These are phyloP conservation scores for Orius insidiosus DNA, from an alignment of 1,140 invertebrate species.

Conservation along the genomic window DNA sequence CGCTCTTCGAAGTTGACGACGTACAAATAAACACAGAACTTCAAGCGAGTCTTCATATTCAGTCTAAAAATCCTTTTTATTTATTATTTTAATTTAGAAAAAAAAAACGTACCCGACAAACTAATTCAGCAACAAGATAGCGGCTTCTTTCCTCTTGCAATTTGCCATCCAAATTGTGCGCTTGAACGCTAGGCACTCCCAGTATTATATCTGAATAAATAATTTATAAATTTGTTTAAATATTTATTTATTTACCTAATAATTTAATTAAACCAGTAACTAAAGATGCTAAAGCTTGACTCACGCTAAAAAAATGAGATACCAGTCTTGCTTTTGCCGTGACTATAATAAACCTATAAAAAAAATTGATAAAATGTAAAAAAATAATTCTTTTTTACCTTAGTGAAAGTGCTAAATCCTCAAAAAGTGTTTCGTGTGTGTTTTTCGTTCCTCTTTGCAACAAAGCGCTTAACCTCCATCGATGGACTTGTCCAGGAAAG, in stretches of 20 bases:
- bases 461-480: conserved; percentile 70
- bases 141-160: conserved; percentile 76
- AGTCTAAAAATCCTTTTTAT: no score
- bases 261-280: conserved; percentile 48
- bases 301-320: conserved; percentile 63
- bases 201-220: conserved; percentile 54
- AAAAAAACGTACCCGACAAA: no score
- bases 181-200: conserved; percentile 69
- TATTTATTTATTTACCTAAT: conserved; percentile 34
- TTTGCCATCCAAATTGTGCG: conserved; percentile 73
- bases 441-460: conserved; percentile 68
- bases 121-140: conserved; percentile 79
- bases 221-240: neutral
- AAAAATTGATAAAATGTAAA: neutral
- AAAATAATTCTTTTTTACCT: conserved; percentile 17
- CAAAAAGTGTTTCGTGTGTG: conserved; percentile 57
- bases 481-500: conserved; percentile 78
- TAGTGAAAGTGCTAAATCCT: conserved; percentile 66
- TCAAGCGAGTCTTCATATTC: conserved; percentile 61
- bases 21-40: conserved; percentile 57
- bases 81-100: no score
- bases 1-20: conserved; percentile 57
- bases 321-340: conserved; percentile 58
- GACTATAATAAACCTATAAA: conserved; percentile 48
- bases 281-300: conserved; percentile 50